Conservation (phyloP, 1,140 invertebrate genomes). For the Akabosia matsudoensis region DNA sequence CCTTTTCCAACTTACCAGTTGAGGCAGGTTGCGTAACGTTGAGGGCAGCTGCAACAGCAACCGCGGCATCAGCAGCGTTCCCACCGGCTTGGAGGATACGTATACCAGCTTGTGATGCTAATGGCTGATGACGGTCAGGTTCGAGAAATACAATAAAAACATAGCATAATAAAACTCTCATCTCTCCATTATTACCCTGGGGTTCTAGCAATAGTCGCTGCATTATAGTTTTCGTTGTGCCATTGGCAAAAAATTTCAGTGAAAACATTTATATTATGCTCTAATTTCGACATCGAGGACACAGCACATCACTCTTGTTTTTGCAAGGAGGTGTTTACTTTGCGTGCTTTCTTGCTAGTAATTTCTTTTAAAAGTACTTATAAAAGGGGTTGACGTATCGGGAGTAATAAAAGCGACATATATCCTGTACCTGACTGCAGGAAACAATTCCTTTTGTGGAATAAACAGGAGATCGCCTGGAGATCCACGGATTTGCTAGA, state of each 20-base stretch:
- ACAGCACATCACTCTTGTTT: no score
- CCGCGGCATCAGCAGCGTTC: slow-evolving; percentile 56
- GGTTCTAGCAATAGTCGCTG: no score
- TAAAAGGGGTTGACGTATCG: not conserved
- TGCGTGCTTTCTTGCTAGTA: no score
- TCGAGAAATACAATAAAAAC: not conserved
- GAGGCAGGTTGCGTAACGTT: slow-evolving; percentile 53
- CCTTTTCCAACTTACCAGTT: slow-evolving; percentile 47
- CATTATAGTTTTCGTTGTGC: no score
- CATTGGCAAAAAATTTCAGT: no score
- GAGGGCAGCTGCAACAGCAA: slow-evolving; percentile 53
- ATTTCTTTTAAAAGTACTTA: not conserved
- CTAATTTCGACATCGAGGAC: no score
- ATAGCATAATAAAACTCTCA: not conserved
- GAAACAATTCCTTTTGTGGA: not conserved
- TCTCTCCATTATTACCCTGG: no score
- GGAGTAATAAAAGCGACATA: not conserved
- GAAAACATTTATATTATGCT: no score
- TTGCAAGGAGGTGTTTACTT: no score
- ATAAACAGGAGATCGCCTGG: slow-evolving; percentile 12
- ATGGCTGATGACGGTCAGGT: slow-evolving; percentile 25
- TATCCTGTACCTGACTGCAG: slow-evolving; percentile 28
- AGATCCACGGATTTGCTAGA: slow-evolving; percentile 1
- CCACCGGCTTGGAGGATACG: slow-evolving; percentile 52
- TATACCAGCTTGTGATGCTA: slow-evolving; percentile 41